Evolutionary conservation across 2,797 vertebrate genomes (phyloP), one percentile per base, ranked within the genome.

Genomic region (Helicolenus hilgendorfi): DNA sequence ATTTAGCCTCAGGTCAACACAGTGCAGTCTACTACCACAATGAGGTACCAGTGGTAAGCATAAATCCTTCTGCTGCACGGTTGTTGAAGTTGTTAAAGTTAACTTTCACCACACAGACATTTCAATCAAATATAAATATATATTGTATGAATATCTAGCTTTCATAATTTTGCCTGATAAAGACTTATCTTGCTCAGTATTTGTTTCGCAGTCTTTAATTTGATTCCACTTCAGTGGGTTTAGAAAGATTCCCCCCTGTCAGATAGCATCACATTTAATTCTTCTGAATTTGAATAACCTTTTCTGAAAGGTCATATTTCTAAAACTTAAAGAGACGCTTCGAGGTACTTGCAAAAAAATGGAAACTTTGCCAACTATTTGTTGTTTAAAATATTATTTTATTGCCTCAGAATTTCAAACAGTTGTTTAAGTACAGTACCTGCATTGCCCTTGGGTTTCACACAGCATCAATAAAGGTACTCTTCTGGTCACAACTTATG

Each of bases 1-100:
- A 79, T 81, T 73, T 86, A 13, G 88, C 94, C 92, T 84, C 77
- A 53, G 92, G 94, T 94, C 79, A 92, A 84, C 79, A 78, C 27
- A 18, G 71, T 68, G 56, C 75, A 55, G 67, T 78, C 79, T 79
- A 58, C 53, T 15, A 27, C 58, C 55, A 41, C 24, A 11, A 45
- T 38, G 59, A 83, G 64, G 41, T 27, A 56, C 41, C 60, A 58
- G 74, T 81, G 56, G 69, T 33, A 31, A 33, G 38, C 85, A 38
- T 27, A 13, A 75, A 72, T 59, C 72, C 72, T 45, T 72, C 31
- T 68, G 77, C 73, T 79, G 62, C 77, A 41, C 72, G 72, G 75
- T 64, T 74, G 56, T 18, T 72, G 5, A 81, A 89, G 78, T 83
- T 89, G 41, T 75, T 69, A 35, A 85, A 91, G 79, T 92, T 85